A percentile compares a stretch with the other conserved stretches of the same genome.
phyloP scores from a whole-genome alignment of 2,888 invertebrate genomes.

The Fabriciana adippe region DNA sequence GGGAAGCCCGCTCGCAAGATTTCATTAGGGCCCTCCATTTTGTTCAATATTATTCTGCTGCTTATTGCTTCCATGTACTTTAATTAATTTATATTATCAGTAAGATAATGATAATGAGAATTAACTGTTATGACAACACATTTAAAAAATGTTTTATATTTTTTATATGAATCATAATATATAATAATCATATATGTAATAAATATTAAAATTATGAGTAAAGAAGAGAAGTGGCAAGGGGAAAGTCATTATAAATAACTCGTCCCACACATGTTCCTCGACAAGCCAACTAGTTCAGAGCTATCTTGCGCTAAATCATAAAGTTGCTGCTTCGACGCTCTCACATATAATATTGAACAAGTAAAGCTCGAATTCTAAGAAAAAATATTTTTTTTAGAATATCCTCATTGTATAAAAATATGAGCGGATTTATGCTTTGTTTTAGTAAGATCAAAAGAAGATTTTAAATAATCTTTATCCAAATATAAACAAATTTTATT shows the following conservation, averaged over 20 bases:
- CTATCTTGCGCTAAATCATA: slow-evolving; percentile 23
- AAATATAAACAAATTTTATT: no score
- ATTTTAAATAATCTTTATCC: no score
- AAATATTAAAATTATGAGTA: slow-evolving; percentile 27
- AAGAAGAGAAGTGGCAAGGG: slow-evolving; percentile 26
- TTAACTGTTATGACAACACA: no score
- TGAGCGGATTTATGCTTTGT: no score
- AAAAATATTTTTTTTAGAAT: slow-evolving; percentile 4
- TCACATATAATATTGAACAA: slow-evolving; percentile 21
- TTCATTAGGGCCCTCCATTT: slow-evolving; percentile 68
- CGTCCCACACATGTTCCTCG: slow-evolving; percentile 36
- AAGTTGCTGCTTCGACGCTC: slow-evolving; percentile 22
- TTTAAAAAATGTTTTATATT: slow-evolving; percentile 18
- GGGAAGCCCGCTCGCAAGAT: slow-evolving; percentile 65
- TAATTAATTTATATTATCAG: slow-evolving; percentile 69
- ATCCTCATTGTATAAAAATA: not conserved
- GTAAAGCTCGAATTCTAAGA: slow-evolving; percentile 14
- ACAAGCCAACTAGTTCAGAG: slow-evolving; percentile 33
- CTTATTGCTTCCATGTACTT: slow-evolving; percentile 66
- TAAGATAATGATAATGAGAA: no score
- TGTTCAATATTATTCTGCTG: slow-evolving; percentile 63
- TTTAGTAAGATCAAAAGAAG: no score
- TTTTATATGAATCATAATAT: not conserved
- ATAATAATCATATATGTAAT: not conserved
- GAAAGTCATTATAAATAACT: slow-evolving; percentile 41